Evolutionary conservation across 2,797 vertebrate genomes (phyloP).

Genomic region (Gadopsis bispinosus): DNA sequence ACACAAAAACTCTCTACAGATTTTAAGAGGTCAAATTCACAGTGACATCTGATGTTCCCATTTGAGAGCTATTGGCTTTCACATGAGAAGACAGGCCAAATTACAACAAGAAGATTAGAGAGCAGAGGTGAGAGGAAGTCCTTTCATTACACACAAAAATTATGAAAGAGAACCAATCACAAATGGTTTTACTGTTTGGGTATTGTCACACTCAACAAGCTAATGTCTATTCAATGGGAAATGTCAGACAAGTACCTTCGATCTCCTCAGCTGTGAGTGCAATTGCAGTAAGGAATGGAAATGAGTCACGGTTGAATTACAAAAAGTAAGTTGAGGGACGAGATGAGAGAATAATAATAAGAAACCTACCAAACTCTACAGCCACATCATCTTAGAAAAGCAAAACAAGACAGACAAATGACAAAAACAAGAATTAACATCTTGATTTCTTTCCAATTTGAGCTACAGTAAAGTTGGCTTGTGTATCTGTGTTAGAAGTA

Average conservation of each 20-base stretch:
- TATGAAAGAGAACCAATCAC: conserved; percentile 52
- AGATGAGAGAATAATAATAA: conserved; percentile 76
- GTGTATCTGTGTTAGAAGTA: neutral
- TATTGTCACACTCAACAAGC: conserved; percentile 5
- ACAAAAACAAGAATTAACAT: conserved; percentile 57
- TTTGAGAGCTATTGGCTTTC: conserved; percentile 15
- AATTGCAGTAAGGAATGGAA: conserved; percentile 83
- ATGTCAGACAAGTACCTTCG: conserved; percentile 84
- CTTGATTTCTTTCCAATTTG: neutral
- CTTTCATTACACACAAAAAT: conserved; percentile 42
- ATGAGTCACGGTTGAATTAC: conserved; percentile 58
- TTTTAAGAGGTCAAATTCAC: conserved; percentile 18
- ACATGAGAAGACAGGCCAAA: conserved; percentile 38
- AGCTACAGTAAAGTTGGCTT: neutral
- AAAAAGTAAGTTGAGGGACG: conserved; percentile 43
- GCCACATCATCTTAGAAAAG: conserved; percentile 94
- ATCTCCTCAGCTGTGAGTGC: conserved; percentile 90
- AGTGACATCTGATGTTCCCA: conserved; percentile 21
- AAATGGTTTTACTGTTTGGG: conserved; percentile 40
- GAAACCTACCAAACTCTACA: conserved; percentile 94
- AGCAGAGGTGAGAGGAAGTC: conserved; percentile 43
- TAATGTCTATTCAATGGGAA: conserved; percentile 32
- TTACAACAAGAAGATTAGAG: conserved; percentile 43
- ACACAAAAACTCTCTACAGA: conserved; percentile 4
- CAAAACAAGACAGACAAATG: conserved; percentile 77